Base-by-base conservation (phyloP, 2,888 invertebrate species). In the Diarsia rubi region DNA sequence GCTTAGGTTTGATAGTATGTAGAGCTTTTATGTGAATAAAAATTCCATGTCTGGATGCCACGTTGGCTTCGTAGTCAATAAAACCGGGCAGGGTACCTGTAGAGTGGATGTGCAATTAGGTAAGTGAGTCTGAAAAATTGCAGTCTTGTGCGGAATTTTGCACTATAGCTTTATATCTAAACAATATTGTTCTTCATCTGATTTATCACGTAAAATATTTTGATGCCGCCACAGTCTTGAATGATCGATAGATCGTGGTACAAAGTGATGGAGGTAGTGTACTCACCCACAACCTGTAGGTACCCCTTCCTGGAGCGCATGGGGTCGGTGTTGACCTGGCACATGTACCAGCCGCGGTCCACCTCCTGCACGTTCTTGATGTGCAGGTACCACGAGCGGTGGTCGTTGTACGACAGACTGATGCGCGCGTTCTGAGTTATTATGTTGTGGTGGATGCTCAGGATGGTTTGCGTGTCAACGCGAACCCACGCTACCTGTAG, bases 321-420 rank as follows among this genome's bases (percentile, higher is more conserved):
- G n/a, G 99, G 99, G 94, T 99, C 98, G 1, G 99, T 99, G 95
- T 99, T 99, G 86, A 99, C 98, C 95, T 99, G 98, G 92, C 98
- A 98, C 98, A 98, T 98, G 91, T 97, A 99, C 98, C 98, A 99
- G 78, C 99, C 99, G 3, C 98, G 97, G 95, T 99, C 99, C 63
- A 97, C 97, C 93, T 99, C 98, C 91, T 98, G 98, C 47, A 98
- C 98, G 91, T 98, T 98, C 94, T 98, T 98, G 94, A 99, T 98
- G 92, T 98, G 99, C 82, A 99, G 97, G 94, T 98, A 99, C 98
- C 99, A 99, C 69, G 98, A 98, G 74, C 98, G 97, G 93, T 98
- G 98, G 95, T 99, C 98, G 94, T 98, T 98, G 97, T 98, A 98
- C 69, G 98, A 98, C 78, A 99, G 96, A 79, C 98, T 98, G 90